Conservation (phyloP, 1,140 invertebrate species). For the Orius laevigatus region DNA sequence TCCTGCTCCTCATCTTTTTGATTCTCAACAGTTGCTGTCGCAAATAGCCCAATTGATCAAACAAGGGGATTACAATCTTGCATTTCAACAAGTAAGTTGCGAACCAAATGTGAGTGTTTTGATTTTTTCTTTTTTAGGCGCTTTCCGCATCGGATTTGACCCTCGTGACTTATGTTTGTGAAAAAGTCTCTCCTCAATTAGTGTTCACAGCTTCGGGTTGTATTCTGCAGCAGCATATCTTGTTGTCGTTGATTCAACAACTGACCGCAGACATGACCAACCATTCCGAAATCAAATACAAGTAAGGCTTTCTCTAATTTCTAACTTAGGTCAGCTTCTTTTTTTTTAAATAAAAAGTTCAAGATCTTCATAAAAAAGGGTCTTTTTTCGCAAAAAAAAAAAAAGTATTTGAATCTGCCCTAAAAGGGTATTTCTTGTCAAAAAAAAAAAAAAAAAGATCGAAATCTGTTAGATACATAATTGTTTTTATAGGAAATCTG, state of each 20-base stretch:
- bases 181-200: slow-evolving; percentile 53
- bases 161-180: slow-evolving; percentile 68
- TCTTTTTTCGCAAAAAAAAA: too few species aligned
- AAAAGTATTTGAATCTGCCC: too few species aligned
- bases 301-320: slow-evolving; percentile 35
- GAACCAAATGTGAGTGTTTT: too few species aligned
- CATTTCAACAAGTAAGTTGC: slow-evolving; percentile 64
- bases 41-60: slow-evolving; percentile 55
- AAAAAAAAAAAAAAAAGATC: too few species aligned
- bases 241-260: slow-evolving; percentile 84
- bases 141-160: slow-evolving; percentile 68
- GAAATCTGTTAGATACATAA: too few species aligned
- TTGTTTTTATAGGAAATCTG: too few species aligned
- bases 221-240: slow-evolving; percentile 62
- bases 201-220: slow-evolving; percentile 55
- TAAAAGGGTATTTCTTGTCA: too few species aligned
- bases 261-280: slow-evolving; percentile 69
- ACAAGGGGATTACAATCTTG: slow-evolving; percentile 61
- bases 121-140: slow-evolving; percentile 38
- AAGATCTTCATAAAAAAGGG: too few species aligned
- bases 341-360: too few species aligned
- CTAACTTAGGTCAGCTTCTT: too few species aligned
- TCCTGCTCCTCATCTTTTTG: slow-evolving; percentile 39
- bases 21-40: slow-evolving; percentile 43
- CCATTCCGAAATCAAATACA: slow-evolving; percentile 75